Conservation (phyloP, 2,113 vertebrate genomes). For the Caranx ignobilis region DNA sequence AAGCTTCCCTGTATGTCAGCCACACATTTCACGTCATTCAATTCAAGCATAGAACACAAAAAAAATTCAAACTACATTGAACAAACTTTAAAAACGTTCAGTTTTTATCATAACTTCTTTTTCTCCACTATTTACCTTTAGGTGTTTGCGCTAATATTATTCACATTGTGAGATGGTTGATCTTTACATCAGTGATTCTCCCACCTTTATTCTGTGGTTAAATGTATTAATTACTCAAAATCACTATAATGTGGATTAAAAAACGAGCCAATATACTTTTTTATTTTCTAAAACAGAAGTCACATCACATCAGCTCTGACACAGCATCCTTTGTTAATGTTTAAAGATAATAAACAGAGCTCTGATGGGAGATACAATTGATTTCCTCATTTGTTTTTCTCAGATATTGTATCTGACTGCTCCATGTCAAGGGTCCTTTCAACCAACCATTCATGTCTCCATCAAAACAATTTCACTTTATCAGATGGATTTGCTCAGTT, state of each 20-base stretch:
- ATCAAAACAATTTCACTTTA: constrained; percentile 1
- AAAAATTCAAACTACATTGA: no score
- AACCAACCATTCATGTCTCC: background rate
- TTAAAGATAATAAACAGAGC: constrained; percentile 3
- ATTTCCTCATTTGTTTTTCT: constrained; percentile 28
- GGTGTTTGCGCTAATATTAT: no score
- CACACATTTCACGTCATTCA: no score
- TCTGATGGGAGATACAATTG: background rate
- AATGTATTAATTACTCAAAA: no score
- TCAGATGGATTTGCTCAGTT: background rate
- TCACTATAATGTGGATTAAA: no score
- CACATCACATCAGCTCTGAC: background rate
- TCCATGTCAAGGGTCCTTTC: background rate
- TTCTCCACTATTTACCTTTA: no score
- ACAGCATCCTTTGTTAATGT: background rate
- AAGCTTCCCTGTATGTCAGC: no score
- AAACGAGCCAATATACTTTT: background rate
- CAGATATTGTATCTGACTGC: background rate
- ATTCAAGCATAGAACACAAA: no score
- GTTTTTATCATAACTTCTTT: no score
- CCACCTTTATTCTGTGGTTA: background rate
- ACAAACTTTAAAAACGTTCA: no score
- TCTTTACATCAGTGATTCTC: background rate
- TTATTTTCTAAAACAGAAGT: background rate
- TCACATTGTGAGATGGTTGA: no score